Base-by-base conservation (phyloP, 2,113 vertebrate species). In the Elephas maximus region DNA sequence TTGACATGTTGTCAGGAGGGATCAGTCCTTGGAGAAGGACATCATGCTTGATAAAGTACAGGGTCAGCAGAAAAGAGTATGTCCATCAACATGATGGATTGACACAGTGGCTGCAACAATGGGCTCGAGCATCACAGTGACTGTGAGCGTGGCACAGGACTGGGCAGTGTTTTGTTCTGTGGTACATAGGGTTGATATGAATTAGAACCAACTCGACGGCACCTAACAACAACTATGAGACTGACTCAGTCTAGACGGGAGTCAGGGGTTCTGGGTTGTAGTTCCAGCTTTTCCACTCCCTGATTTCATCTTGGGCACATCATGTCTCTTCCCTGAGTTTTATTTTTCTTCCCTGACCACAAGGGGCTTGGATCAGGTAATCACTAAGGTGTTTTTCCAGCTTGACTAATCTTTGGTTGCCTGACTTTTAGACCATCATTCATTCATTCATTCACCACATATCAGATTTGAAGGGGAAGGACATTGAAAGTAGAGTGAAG, bases 391-490 rank as follows among this genome's bases (percentile, higher is more conserved):
- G n/a, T 85, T 82, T 67, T 26, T 26, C 14, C 7, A 81, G 14
- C 18, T 90, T 74, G 45, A 76, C 78, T 79, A 65, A 91, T 92
- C 26, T 87, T 85, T 83, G n/a, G 48, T 69, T 87, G 96, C 26
- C 65, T 63, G 30, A 77, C 6, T 82, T 8, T n/a, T 90, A 67
- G 45, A 21, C 26, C 67, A 86, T 57, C 12, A 76, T 69, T 86
- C 11, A 81, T 88, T 94, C 62, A 82, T 88, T 82, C 51, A 91
- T n/a, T 92, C 23, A 77, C 24, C 6, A 84, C 90, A 60, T 44
- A 63, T 60, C 17, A 88, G 6, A 90, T 96, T 90, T 94, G 17
- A 92, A 87, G 81, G 23, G 18, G 53, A 12, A 80, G n/a, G 14
- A 44, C 53, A 62, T 0, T 37, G 1, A 94, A 93, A 30, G 71